Evolutionary conservation across 1,140 invertebrate genomes (phyloP).

Genomic region (Battus philenor): DNA sequence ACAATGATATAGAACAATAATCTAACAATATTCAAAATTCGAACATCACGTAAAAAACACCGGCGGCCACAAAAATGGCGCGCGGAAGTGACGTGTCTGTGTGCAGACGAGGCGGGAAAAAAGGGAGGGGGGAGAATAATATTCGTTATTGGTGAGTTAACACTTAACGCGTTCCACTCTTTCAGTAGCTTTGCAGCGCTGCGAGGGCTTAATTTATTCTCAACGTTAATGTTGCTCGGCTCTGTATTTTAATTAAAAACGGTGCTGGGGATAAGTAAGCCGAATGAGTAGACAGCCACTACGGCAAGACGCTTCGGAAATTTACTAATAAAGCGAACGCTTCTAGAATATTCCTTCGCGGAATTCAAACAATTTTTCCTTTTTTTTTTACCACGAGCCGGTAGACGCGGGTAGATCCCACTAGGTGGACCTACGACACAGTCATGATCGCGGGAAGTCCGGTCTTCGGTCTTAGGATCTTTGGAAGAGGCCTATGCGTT

Average conservation of each 20-base stretch:
- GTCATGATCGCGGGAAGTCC: too few species aligned
- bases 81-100: neutral
- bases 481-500: too few species aligned
- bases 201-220: slow-evolving; percentile 39
- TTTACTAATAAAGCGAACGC: neutral
- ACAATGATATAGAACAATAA: neutral
- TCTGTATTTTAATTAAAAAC: slow-evolving; percentile 20
- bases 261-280: slow-evolving; percentile 11
- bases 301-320: neutral
- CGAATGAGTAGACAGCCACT: slow-evolving; percentile 4
- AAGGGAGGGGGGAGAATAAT: slow-evolving; percentile 50
- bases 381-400: too few species aligned
- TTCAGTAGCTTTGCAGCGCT: slow-evolving; percentile 28
- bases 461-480: too few species aligned
- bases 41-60: neutral
- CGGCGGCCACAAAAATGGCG: neutral
- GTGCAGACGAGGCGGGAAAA: slow-evolving; percentile 21
- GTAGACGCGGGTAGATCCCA: too few species aligned
- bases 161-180: slow-evolving; percentile 37
- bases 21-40: neutral
- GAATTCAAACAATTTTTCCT: too few species aligned
- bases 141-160: slow-evolving; percentile 63
- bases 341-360: too few species aligned
- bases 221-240: slow-evolving; percentile 29
- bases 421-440: too few species aligned